Evolutionary conservation across 2,797 vertebrate species (phyloP).

Genomic region (Phrynocephalus guinanensis): DNA sequence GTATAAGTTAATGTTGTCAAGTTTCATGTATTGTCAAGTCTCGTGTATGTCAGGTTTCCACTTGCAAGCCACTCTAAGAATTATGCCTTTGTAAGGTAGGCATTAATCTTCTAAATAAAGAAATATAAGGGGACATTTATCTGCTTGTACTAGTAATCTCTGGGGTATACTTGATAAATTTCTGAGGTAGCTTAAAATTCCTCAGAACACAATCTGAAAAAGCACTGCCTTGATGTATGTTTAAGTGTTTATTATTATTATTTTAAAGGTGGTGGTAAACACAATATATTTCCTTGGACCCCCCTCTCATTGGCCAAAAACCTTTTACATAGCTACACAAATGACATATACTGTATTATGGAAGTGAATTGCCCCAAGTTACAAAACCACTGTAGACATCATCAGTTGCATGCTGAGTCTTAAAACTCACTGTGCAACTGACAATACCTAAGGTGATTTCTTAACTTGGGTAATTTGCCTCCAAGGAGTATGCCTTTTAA

Average conservation of each 20-base stretch:
- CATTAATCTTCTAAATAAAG: neutral
- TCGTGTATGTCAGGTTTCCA: neutral
- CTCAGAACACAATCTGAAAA: neutral
- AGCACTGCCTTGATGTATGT: neutral
- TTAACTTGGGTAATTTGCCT: neutral
- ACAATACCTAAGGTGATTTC: too few species aligned
- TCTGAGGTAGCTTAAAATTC: neutral
- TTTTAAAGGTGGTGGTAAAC: neutral
- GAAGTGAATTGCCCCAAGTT: too few species aligned
- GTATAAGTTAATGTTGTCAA: neutral
- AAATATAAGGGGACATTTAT: neutral
- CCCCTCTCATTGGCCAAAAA: too few species aligned
- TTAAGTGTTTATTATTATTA: neutral
- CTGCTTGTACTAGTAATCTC: neutral
- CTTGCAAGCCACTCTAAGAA: neutral
- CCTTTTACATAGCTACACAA: too few species aligned
- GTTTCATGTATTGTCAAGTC: neutral
- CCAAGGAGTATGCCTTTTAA: neutral
- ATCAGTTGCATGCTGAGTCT: too few species aligned
- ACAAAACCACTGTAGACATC: too few species aligned
- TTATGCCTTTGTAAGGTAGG: neutral
- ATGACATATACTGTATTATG: too few species aligned
- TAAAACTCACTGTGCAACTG: too few species aligned
- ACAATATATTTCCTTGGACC: neutral
- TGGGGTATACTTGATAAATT: neutral